Base-by-base conservation (phyloP, 2,888 invertebrate species). In the Choristoneura rosaceana region DNA sequence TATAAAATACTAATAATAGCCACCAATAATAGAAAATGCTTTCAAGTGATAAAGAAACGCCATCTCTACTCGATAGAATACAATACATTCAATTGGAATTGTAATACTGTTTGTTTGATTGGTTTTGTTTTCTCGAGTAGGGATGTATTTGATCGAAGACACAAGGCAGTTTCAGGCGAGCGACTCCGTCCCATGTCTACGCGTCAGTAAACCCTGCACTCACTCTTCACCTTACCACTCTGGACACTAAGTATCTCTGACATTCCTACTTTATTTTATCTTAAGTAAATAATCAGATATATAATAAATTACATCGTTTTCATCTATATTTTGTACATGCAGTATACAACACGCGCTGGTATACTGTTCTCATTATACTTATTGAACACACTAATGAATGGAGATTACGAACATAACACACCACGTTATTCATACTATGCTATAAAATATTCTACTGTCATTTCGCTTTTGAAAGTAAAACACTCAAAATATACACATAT, bases 301-400 rank as follows among this genome's bases (percentile, higher is more conserved):
- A 67, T 68, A 47, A 69, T 73, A 73, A 64, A 68, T 73, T 73
- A 73, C 68, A 69, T 64, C 17, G 68, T 64, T 41, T 52, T 43
- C 55, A 82, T 84, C 82, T 88, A 86, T 81, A 84, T 81, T 89
- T 88, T 88, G 88, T 88, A 90, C 87, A 88, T 79, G 77, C 79
- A 80, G 80, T 82, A 84, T 83, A 86, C 79, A 81, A 80, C 79
- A 76, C 45, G 41, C 58, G 73, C 79, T 80, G 78, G 80, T 78
- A 73, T 77, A 74, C 77, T 77, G 76, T 77, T 77, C 71, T 78
- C 77, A 74, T 79, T 74, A 77, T 43, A 76, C 63, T 71, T 78
- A 81, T 55, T 87, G 86, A 88, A 88, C 86, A 88, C 88, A 87
- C 74, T 75, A 77, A 74, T 75, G 60, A 77, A 76, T 73, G 68